A percentile compares a stretch with the other conserved stretches of the same genome.
These are phyloP conservation scores for Geotrupes spiniger DNA, from an alignment of 2,888 invertebrate genomes.

Conservation along the genomic window DNA sequence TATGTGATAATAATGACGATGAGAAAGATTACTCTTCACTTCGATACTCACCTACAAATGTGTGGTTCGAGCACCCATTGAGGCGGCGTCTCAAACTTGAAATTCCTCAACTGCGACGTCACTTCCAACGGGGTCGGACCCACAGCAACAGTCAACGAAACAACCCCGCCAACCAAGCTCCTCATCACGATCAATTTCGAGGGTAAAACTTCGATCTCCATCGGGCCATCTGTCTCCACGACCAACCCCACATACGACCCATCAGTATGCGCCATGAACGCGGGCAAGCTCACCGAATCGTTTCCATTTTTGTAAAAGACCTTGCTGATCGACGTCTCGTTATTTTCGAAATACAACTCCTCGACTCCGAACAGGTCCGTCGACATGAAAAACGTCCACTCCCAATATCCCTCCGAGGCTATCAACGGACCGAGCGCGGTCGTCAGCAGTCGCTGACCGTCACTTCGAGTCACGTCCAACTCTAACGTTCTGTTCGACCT, in stretches of 20 bases:
- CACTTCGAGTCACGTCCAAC: conserved; percentile 33
- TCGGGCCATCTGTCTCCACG: conserved; percentile 54
- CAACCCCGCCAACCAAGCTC: conserved; percentile 51
- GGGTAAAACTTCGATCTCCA: conserved; percentile 54
- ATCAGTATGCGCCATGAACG: conserved; percentile 55
- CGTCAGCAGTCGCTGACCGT: conserved; percentile 50
- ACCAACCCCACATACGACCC: conserved; percentile 57
- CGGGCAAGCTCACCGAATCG: conserved; percentile 52
- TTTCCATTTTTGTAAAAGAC: conserved; percentile 52
- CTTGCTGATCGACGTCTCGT: conserved; percentile 37
- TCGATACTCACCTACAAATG: conserved; percentile 50
- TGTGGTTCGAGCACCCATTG: conserved; percentile 52
- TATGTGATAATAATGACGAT: too few species aligned
- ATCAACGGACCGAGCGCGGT: conserved; percentile 59
- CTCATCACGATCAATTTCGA: conserved; percentile 57
- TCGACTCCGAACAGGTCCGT: conserved; percentile 59
- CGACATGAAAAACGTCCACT: conserved; percentile 57
- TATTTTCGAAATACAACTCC: conserved; percentile 49
- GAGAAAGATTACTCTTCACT: too few species aligned
- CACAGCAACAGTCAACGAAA: conserved; percentile 52
- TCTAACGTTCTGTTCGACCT: conserved; percentile 22
- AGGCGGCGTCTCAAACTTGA: conserved; percentile 36
- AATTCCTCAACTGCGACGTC: conserved; percentile 35
- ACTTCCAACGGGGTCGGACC: conserved; percentile 55
- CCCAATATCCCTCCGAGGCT: conserved; percentile 60